Percentiles rank a stretch among this genome's conserved stretches.
These are phyloP conservation scores for Cheilosia impressa DNA, from an alignment of 2,888 invertebrate species.

Conservation along the genomic window DNA sequence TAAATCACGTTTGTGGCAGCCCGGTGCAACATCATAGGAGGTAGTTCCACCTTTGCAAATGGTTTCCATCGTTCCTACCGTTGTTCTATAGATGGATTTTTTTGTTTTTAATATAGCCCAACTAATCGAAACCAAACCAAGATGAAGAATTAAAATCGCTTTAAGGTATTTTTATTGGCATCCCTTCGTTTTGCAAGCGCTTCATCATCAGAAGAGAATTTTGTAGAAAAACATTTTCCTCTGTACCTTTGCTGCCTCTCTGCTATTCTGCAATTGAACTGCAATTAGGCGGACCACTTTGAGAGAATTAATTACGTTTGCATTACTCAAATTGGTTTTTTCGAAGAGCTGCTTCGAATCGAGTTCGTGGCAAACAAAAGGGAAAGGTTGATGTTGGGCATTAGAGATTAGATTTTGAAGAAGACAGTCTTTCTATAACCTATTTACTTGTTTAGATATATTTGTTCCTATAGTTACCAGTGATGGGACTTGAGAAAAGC, in stretches of 20 bases:
- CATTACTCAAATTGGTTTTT: slow-evolving; percentile 45
- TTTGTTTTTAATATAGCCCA: slow-evolving; percentile 1
- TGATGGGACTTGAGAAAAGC: too few relatives aligned
- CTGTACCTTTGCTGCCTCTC: neutral
- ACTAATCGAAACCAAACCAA: slow-evolving; percentile 26
- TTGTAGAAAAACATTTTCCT: neutral
- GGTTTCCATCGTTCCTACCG: slow-evolving; percentile 11
- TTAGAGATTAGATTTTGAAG: too few relatives aligned
- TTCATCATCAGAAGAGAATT: slow-evolving; percentile 13
- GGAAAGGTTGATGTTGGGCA: too few relatives aligned
- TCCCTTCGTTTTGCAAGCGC: slow-evolving; percentile 34
- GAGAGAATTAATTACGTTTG: slow-evolving; percentile 54
- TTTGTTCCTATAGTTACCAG: too few relatives aligned
- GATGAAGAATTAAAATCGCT: slow-evolving; percentile 26
- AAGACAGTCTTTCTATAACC: too few relatives aligned
- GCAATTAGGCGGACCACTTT: slow-evolving; percentile 42
- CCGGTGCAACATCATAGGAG: slow-evolving; percentile 32
- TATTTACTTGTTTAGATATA: too few relatives aligned
- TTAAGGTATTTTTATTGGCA: slow-evolving; percentile 28
- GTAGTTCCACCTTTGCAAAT: slow-evolving; percentile 36
- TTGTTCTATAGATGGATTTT: neutral
- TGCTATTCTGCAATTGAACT: neutral
- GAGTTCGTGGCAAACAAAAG: too few relatives aligned
- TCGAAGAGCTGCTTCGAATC: slow-evolving; percentile 6
- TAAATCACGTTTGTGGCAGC: slow-evolving; percentile 47